Evolutionary conservation across 2,113 vertebrate genomes (phyloP).

Genomic region (Leptodactylus fuscus): DNA sequence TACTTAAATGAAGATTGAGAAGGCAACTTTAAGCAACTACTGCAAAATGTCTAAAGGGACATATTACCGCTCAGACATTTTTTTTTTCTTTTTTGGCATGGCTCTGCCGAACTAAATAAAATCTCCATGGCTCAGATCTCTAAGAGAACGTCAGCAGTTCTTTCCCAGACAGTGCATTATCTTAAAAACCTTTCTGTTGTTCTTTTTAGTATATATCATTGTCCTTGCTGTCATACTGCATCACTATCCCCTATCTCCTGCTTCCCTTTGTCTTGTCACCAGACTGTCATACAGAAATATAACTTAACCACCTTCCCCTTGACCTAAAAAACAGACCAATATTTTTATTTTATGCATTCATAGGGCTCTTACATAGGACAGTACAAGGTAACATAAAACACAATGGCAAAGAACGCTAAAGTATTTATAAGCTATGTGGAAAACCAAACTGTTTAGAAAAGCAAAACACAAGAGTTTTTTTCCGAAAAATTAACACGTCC

Average conservation of each 20-base stretch:
- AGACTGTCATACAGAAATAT: conserved; percentile 56
- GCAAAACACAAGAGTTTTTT: too few relatives aligned
- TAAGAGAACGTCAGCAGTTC: conserved; percentile 59
- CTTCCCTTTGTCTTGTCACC: conserved; percentile 54
- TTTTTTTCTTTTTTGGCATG: conserved; percentile 9
- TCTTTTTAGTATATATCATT: conserved; percentile 64
- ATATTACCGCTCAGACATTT: conserved; percentile 12
- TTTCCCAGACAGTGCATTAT: conserved; percentile 49
- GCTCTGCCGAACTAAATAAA: conserved; percentile 52
- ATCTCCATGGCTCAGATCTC: conserved; percentile 58
- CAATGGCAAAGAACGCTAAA: not conserved
- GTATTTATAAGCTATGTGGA: too few relatives aligned
- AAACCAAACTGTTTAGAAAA: too few relatives aligned
- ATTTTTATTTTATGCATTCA: conserved; percentile 28
- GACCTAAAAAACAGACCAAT: conserved; percentile 39
- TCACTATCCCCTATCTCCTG: conserved; percentile 36
- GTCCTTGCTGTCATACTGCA: conserved; percentile 52
- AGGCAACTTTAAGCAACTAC: conserved; percentile 46
- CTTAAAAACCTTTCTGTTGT: conserved; percentile 56
- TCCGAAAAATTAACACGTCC: too few relatives aligned
- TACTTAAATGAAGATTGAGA: conserved; percentile 33
- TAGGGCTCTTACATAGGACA: not conserved
- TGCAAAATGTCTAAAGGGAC: conserved; percentile 58
- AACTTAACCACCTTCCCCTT: conserved; percentile 57
- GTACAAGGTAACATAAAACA: conserved; percentile 10